Evolutionary conservation across 2,797 vertebrate genomes (phyloP).

Genomic region (Platalea minor): DNA sequence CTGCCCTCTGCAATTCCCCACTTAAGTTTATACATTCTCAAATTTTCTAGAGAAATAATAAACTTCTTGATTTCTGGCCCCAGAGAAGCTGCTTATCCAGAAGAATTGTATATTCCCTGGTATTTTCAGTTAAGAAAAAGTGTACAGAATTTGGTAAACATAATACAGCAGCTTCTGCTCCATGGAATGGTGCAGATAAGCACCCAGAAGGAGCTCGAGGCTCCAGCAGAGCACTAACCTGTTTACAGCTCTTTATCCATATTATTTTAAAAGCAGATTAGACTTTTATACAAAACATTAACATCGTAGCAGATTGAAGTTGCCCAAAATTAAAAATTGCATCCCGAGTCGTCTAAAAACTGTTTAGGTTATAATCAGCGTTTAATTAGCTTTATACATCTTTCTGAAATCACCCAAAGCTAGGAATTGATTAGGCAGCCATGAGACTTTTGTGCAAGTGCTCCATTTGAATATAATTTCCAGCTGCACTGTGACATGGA

Average conservation of each 20-base stretch:
- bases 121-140: not conserved
- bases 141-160: not conserved
- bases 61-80: not conserved
- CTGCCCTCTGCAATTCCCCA: not conserved
- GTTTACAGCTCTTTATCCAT: not conserved
- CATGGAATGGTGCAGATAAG: not conserved
- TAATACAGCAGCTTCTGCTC: not conserved
- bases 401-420: conserved; percentile 4
- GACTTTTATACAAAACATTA: not conserved
- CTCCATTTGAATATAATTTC: not conserved
- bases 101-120: not conserved
- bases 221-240: not conserved
- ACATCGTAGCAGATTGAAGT: not conserved
- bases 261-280: not conserved
- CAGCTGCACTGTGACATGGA: not conserved
- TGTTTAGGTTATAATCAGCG: not conserved
- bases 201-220: not conserved
- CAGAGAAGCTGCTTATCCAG: not conserved
- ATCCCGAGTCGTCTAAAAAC: not conserved
- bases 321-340: not conserved
- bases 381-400: conserved; percentile 2
- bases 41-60: not conserved
- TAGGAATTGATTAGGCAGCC: not conserved
- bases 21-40: not conserved
- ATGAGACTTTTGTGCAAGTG: not conserved